Percentiles rank a stretch among this genome's conserved stretches.
Evolutionary conservation across 2,888 invertebrate species (phyloP).

Genomic region (Athrips mouffetella): DNA sequence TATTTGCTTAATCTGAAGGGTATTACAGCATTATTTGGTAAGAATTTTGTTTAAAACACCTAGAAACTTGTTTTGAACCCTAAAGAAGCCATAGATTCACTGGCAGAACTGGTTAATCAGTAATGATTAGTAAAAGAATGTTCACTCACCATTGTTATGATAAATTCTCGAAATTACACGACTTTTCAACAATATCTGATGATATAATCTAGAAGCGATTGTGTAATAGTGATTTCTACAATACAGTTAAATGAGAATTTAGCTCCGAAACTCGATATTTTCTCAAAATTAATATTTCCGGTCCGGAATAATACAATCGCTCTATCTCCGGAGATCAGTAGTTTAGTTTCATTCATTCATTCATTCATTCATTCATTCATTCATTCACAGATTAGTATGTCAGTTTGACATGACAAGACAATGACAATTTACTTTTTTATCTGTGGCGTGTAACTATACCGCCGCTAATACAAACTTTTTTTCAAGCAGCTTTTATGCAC

Average conservation of each 20-base stretch:
- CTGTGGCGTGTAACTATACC: too few species aligned
- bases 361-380: too few species aligned
- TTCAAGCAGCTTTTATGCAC: neutral
- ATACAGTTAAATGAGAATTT: slow-evolving; percentile 2
- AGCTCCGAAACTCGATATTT: neutral
- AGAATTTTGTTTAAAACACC: neutral
- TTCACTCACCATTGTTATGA: slow-evolving; percentile 24
- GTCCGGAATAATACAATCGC: neutral
- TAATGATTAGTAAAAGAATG: slow-evolving; percentile 19
- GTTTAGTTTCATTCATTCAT: too few species aligned
- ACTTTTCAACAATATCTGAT: neutral
- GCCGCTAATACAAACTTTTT: neutral
- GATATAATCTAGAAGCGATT: neutral
- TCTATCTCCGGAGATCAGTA: too few species aligned
- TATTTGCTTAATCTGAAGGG: neutral
- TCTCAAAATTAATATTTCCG: slow-evolving; percentile 4
- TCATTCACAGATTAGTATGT: too few species aligned
- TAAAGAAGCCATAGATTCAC: neutral
- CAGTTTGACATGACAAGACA: neutral
- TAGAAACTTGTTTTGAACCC: neutral
- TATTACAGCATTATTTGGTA: neutral
- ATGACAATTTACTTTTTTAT: slow-evolving; percentile 6
- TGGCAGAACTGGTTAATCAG: neutral
- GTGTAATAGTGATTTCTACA: neutral
- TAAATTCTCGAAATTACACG: neutral